Conservation (phyloP, 2,113 vertebrate genomes). For the Anolis carolinensis region DNA sequence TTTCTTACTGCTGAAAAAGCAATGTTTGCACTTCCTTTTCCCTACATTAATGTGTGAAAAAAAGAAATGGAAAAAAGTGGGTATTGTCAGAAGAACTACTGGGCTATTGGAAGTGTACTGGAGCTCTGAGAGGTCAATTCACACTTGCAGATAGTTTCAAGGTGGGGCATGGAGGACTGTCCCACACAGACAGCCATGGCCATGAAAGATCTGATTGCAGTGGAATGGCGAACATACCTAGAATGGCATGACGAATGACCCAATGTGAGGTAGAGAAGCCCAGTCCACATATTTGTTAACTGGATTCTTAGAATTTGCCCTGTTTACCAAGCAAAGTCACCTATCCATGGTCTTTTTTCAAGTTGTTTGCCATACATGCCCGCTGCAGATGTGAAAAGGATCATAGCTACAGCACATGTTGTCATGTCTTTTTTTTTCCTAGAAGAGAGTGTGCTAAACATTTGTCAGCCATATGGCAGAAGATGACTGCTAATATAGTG, state of each 20-base stretch:
- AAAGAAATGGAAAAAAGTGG: too few relatives aligned
- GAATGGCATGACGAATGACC: neutral
- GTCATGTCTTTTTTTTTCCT: too few relatives aligned
- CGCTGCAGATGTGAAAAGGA: neutral
- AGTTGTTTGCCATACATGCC: neutral
- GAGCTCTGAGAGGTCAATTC: neutral
- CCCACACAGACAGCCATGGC: neutral
- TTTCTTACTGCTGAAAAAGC: too few relatives aligned
- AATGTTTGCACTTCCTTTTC: too few relatives aligned
- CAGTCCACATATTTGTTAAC: too few relatives aligned
- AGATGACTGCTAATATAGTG: neutral
- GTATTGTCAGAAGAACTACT: too few relatives aligned
- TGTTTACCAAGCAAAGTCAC: neutral
- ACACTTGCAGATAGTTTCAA: neutral
- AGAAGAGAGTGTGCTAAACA: neutral
- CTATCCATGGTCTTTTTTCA: neutral
- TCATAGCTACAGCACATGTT: neutral
- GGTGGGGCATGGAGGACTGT: neutral
- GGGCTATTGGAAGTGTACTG: too few relatives aligned
- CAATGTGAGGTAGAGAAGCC: too few relatives aligned
- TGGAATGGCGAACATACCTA: neutral
- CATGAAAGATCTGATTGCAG: neutral
- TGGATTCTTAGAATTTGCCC: neutral
- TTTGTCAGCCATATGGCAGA: conserved; percentile 13
- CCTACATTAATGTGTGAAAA: too few relatives aligned